A percentile compares a stretch with the other conserved stretches of the same genome.
These are phyloP conservation scores for Rhabdophis nuchalis DNA, from an alignment of 2,797 vertebrate genomes.

Conservation along the genomic window DNA sequence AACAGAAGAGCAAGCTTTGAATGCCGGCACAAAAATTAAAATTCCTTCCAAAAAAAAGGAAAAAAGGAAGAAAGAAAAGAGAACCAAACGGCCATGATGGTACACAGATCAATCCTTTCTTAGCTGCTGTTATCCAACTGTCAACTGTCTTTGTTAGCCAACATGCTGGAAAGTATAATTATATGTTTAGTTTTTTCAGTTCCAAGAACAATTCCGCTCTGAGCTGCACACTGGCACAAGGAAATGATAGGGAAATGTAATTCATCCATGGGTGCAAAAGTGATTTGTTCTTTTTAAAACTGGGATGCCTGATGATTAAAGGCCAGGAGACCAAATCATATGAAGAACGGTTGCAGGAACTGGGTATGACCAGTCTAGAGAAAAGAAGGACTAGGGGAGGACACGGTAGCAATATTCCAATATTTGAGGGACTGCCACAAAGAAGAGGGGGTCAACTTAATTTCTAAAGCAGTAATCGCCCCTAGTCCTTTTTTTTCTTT, in stretches of 20 bases:
- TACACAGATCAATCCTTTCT: neutral
- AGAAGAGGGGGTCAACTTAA: neutral
- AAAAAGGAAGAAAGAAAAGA: neutral
- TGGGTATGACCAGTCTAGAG: neutral
- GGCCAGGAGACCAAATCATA: neutral
- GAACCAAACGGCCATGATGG: neutral
- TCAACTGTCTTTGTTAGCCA: neutral
- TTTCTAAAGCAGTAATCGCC: neutral
- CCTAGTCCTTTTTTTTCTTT: too few species aligned
- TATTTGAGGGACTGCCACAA: neutral
- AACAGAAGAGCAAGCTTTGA: neutral
- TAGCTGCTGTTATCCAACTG: neutral
- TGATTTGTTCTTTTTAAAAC: conserved; percentile 26
- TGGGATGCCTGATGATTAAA: neutral
- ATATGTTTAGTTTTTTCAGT: conserved; percentile 46
- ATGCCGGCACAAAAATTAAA: neutral
- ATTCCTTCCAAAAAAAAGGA: neutral
- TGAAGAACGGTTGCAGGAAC: neutral
- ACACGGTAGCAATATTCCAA: neutral
- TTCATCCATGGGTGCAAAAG: conserved; percentile 55
- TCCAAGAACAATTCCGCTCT: conserved; percentile 45
- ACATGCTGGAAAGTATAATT: neutral
- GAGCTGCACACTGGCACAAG: neutral
- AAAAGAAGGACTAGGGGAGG: neutral
- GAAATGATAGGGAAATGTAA: conserved; percentile 48